Conservation (phyloP, 1,140 invertebrate genomes). For the Ctenoplectra terminalis region DNA sequence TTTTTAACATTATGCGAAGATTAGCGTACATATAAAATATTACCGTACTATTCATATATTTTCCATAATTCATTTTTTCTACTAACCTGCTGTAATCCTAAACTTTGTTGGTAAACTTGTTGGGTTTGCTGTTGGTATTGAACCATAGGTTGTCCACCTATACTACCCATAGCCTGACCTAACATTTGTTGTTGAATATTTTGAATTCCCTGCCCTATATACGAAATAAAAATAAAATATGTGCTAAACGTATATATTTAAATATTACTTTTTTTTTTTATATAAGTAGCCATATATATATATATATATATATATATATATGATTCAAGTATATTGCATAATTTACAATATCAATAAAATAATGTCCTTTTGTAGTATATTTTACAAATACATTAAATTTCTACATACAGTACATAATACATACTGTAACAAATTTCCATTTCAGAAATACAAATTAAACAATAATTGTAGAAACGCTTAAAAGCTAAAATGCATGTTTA, state of each 20-base stretch:
- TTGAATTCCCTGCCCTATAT: constrained; percentile 81
- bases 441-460: no score
- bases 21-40: background rate
- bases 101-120: constrained; percentile 84
- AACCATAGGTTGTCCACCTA: constrained; percentile 84
- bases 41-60: background rate
- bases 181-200: constrained; percentile 85
- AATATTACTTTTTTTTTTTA: no score
- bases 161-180: constrained; percentile 83
- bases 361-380: background rate
- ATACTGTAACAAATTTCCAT: no score
- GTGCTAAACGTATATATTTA: constrained; percentile 1
- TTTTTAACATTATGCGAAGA: no score
- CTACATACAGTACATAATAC: background rate
- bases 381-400: background rate
- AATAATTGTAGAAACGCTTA: background rate
- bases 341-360: background rate
- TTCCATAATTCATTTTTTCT: background rate
- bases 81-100: constrained; percentile 83
- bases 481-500: background rate
- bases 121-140: constrained; percentile 85
- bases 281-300: background rate
- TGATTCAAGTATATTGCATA: background rate
- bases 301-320: constrained; percentile 42
- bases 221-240: constrained; percentile 32